Conservation (phyloP, 2,888 invertebrate genomes). For the Anorthoa munda region DNA sequence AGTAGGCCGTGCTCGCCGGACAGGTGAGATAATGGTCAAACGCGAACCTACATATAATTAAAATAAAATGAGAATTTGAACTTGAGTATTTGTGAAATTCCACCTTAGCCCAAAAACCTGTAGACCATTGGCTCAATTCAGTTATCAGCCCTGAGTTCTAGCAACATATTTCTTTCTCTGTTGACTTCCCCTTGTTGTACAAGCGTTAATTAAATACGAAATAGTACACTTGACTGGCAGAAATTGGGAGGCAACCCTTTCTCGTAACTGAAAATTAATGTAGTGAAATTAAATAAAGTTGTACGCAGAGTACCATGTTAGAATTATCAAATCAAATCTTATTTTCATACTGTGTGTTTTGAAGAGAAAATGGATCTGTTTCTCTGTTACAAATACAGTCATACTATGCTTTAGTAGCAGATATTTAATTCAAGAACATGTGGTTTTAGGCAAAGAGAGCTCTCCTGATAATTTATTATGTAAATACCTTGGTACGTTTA, state of each 20-base stretch:
- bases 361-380: not conserved
- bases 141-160: not conserved
- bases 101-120: too few species aligned
- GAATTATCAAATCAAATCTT: slow-evolving; percentile 22
- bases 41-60: too few species aligned
- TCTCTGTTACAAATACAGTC: not conserved
- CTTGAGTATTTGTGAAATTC: too few species aligned
- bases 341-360: slow-evolving; percentile 20
- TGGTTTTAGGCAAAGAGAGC: slow-evolving; percentile 5
- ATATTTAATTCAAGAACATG: not conserved
- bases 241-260: slow-evolving; percentile 22
- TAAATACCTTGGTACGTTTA: too few species aligned
- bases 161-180: slow-evolving; percentile 4
- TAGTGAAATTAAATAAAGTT: slow-evolving; percentile 33
- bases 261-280: slow-evolving; percentile 27
- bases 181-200: slow-evolving; percentile 16
- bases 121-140: too few species aligned
- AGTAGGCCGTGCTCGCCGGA: too few species aligned
- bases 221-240: slow-evolving; percentile 44
- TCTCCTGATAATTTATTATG: not conserved
- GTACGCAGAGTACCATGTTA: not conserved
- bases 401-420: not conserved
- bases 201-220: slow-evolving; percentile 50
- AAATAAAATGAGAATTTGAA: too few species aligned
- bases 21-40: too few species aligned